A percentile compares a stretch with the other conserved stretches of the same genome.
These are phyloP conservation scores for Drosophila prosaltans DNA, from an alignment of 1,140 invertebrate species.

Conservation along the genomic window DNA sequence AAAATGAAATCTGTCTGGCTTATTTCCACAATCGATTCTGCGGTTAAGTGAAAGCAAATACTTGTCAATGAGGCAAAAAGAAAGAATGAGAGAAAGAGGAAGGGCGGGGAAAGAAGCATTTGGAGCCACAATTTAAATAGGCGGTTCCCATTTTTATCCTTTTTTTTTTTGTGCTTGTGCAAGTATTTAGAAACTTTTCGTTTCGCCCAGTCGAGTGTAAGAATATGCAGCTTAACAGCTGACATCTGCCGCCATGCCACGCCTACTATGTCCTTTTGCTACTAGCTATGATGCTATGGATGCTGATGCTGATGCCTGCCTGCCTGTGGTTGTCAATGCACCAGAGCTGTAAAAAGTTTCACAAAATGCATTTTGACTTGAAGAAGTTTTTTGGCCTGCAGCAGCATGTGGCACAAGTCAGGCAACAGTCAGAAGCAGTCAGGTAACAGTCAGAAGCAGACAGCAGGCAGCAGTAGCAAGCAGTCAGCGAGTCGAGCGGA, in stretches of 20 bases:
- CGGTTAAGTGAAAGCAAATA: constrained; percentile 53
- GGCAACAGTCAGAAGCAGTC: constrained; percentile 20
- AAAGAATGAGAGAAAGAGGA: background rate
- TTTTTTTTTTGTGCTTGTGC: background rate
- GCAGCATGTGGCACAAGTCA: constrained; percentile 17
- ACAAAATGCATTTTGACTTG: constrained; percentile 78
- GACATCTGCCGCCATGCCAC: constrained; percentile 35
- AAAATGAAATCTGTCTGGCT: constrained; percentile 31
- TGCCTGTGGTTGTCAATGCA: constrained; percentile 71
- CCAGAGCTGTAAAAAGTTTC: constrained; percentile 63
- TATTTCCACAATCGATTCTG: constrained; percentile 34
- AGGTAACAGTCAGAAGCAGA: constrained; percentile 20
- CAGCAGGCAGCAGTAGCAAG: constrained; percentile 19
- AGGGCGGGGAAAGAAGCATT: background rate
- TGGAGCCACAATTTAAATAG: constrained; percentile 60
- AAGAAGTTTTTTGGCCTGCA: constrained; percentile 60
- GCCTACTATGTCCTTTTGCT: background rate
- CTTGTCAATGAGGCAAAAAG: constrained; percentile 18
- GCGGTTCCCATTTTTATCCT: constrained; percentile 35
- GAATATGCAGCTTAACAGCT: constrained; percentile 41
- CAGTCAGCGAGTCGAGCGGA: constrained; percentile 63
- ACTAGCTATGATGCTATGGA: background rate
- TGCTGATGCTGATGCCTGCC: constrained; percentile 21
- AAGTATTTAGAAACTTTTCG: constrained; percentile 43
- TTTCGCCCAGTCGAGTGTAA: constrained; percentile 66